phyloP scores from a whole-genome alignment of 1,140 invertebrate species.

The Acyrthosiphon pisum region DNA sequence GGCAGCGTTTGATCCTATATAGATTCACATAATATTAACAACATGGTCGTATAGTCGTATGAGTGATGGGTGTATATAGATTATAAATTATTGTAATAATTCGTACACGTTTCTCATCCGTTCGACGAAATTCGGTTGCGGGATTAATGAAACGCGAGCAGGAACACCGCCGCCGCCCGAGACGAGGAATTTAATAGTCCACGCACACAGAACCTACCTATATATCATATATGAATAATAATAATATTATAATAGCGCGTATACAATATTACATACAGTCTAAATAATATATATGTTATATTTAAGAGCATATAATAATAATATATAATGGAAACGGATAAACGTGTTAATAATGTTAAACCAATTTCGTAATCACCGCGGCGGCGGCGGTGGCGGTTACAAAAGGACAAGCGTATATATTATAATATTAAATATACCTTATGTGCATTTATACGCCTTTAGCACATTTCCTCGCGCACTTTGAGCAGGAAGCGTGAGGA shows the following conservation, averaged over 20 bases:
- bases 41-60: no score
- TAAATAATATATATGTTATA: no score
- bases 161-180: not conserved
- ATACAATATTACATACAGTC: not conserved
- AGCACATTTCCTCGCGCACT: not conserved
- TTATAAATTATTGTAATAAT: not conserved
- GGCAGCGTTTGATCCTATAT: no score
- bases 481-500: not conserved
- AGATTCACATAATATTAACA: no score
- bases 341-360: conserved; percentile 20
- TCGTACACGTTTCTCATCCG: not conserved
- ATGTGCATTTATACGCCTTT: not conserved
- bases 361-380: not conserved
- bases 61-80: not conserved
- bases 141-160: not conserved
- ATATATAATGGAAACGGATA: not conserved
- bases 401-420: not conserved
- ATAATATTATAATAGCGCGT: no score
- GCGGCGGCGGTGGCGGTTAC: conserved; percentile 9
- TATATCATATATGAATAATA: not conserved
- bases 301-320: not conserved
- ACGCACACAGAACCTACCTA: not conserved
- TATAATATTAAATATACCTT: not conserved
- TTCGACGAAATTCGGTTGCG: not conserved
- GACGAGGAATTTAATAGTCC: not conserved